phyloP scores from a whole-genome alignment of 2,113 vertebrate species.

The Brachirus orientalis region DNA sequence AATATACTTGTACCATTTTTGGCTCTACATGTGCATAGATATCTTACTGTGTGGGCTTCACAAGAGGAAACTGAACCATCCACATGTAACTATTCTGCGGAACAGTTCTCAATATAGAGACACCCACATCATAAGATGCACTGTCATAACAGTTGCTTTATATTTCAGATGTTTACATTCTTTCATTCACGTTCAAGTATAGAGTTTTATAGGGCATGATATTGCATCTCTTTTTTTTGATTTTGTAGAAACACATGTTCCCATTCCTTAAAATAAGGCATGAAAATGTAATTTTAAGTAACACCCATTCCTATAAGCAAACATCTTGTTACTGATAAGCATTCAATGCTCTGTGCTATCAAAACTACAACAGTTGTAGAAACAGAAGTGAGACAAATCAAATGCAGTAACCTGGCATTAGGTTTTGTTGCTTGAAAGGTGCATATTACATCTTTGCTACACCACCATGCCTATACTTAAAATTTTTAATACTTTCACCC shows the following conservation, averaged over 20 bases:
- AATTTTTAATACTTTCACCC: neutral
- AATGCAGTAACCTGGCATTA: neutral
- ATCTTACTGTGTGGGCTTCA: conserved; percentile 59
- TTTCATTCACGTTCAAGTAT: neutral
- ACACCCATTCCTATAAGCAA: no score
- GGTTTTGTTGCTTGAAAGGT: neutral
- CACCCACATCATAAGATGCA: conserved; percentile 5
- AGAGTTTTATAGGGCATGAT: neutral
- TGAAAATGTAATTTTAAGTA: no score
- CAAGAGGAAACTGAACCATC: conserved; percentile 49
- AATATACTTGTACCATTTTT: conserved; percentile 71
- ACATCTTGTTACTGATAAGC: neutral
- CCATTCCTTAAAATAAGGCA: no score
- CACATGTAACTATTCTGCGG: conserved; percentile 38
- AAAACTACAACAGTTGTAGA: neutral
- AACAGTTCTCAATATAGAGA: conserved; percentile 39
- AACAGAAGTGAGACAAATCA: neutral
- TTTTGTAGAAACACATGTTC: neutral
- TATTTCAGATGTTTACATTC: conserved; percentile 12
- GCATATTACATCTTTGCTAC: neutral
- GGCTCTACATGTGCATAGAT: conserved; percentile 54
- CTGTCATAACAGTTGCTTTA: conserved; percentile 27
- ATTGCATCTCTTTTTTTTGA: neutral
- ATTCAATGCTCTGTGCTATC: neutral
- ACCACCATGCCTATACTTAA: neutral